A percentile compares a stretch with the other conserved stretches of the same genome.
These are phyloP conservation scores for Phalacrocorax aristotelis DNA, from an alignment of 2,113 vertebrate species.

Conservation along the genomic window DNA sequence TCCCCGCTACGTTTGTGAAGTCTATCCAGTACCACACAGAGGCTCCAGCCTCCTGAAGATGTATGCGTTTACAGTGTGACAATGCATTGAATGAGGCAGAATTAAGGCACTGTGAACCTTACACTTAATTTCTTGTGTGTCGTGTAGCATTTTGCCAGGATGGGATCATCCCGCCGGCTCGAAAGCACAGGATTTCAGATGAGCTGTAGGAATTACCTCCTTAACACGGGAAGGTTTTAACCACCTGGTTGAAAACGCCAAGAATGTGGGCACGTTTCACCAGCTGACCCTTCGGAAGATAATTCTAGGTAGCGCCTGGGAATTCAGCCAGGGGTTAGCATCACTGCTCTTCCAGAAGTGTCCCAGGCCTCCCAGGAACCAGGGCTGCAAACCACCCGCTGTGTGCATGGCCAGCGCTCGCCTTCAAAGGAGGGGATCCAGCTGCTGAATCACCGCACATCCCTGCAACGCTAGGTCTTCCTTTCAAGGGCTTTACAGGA, in stretches of 20 bases:
- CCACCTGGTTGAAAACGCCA: neutral
- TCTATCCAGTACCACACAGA: accelerated
- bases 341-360: neutral
- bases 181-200: neutral
- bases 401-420: accelerated
- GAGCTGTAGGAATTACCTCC: neutral
- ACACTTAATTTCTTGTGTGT: neutral
- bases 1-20: neutral
- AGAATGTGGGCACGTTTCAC: neutral
- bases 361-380: neutral
- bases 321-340: neutral
- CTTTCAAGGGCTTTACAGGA: neutral
- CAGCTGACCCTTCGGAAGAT: neutral
- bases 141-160: neutral
- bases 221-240: neutral
- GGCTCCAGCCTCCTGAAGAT: neutral
- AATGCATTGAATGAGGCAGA: accelerated
- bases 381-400: neutral
- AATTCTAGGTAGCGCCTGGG: accelerated
- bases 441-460: neutral
- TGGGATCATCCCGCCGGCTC: neutral
- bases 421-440: neutral
- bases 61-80: neutral
- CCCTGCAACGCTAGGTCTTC: neutral
- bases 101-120: neutral